Evolutionary conservation across 1,140 invertebrate species (phyloP).

Genomic region (Heliconius congener): DNA sequence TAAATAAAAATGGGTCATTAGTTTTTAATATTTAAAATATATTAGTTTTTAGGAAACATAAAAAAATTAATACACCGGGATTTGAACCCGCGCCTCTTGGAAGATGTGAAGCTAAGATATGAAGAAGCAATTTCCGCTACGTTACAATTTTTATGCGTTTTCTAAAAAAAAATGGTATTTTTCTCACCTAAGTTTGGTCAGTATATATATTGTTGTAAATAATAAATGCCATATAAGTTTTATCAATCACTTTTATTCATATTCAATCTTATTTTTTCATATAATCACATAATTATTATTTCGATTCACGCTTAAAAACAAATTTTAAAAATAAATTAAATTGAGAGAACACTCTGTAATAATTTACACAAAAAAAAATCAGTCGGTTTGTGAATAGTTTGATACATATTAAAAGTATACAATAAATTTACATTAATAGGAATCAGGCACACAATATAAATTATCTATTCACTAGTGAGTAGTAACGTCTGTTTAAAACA

Average conservation of each 20-base stretch:
- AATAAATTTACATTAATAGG: constrained; percentile 79
- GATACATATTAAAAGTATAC: constrained; percentile 76
- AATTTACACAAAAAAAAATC: constrained; percentile 78
- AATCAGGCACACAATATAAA: constrained; percentile 76
- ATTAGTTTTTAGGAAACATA: too few relatives aligned
- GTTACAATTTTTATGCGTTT: too few relatives aligned
- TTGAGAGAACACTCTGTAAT: constrained; percentile 72
- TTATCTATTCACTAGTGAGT: constrained; percentile 69
- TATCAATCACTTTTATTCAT: constrained; percentile 65
- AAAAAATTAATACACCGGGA: too few relatives aligned
- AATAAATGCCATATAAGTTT: constrained; percentile 9
- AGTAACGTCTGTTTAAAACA: constrained; percentile 46
- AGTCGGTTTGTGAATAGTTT: constrained; percentile 78
- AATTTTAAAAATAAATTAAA: constrained; percentile 79
- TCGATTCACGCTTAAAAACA: constrained; percentile 78
- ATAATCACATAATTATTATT: constrained; percentile 81
- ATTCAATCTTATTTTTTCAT: constrained; percentile 76
- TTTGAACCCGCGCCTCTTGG: too few relatives aligned
- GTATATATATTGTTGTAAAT: not conserved
- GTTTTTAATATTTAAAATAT: too few relatives aligned
- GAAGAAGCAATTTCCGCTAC: too few relatives aligned
- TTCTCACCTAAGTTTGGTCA: too few relatives aligned
- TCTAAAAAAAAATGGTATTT: too few relatives aligned
- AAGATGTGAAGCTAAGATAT: too few relatives aligned
- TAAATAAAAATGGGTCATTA: not conserved